A percentile compares a stretch with the other conserved stretches of the same genome.
phyloP scores from a whole-genome alignment of 1,140 invertebrate genomes.

The Hyphantria cunea region DNA sequence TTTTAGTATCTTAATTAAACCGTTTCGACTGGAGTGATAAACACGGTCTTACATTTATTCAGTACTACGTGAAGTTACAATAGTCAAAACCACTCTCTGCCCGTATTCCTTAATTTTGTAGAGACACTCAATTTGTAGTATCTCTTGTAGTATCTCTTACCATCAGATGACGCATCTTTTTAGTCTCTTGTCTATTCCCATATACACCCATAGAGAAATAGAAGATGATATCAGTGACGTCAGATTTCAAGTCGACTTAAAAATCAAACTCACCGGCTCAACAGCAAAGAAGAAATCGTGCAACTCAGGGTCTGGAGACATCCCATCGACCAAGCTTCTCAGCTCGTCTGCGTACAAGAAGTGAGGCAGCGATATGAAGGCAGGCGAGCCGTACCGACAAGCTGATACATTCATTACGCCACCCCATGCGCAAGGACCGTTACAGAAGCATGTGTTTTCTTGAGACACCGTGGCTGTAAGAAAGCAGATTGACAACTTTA shows the following conservation, averaged over 20 bases:
- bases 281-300: constrained; percentile 88
- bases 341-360: constrained; percentile 92
- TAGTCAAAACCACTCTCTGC: no score
- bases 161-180: no score
- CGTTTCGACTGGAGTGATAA: no score
- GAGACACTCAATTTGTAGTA: no score
- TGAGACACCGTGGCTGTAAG: constrained; percentile 57
- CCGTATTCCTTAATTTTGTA: no score
- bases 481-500: no score
- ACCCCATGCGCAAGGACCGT: constrained; percentile 86
- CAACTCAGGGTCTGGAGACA: constrained; percentile 86
- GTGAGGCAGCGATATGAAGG: constrained; percentile 93
- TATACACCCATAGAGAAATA: no score
- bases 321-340: constrained; percentile 84
- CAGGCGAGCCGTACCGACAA: constrained; percentile 89
- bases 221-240: background rate
- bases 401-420: constrained; percentile 87
- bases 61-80: no score
- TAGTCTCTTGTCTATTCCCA: no score
- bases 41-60: no score
- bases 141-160: no score
- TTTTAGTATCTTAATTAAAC: no score
- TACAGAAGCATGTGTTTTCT: constrained; percentile 88
- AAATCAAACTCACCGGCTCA: constrained; percentile 83
- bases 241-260: background rate